Percentiles rank a stretch among this genome's conserved stretches.
Conservation (phyloP, 2,797 vertebrate species). For the Gastrophryne carolinensis region DNA sequence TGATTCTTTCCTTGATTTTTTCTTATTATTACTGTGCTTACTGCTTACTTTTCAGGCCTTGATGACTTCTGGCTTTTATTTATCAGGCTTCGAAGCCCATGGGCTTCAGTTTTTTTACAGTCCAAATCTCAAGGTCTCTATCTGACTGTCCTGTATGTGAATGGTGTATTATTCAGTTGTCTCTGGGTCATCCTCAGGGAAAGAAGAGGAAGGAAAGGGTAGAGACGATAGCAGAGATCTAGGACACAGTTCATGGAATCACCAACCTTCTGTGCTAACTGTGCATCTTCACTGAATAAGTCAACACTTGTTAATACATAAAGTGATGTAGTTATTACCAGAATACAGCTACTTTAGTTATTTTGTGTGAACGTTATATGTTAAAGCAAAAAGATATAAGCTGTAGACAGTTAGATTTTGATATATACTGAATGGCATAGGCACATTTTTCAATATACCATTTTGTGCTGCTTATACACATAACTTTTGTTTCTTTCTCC, state of each 20-base stretch:
- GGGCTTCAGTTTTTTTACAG: background rate
- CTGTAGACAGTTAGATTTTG: too few species aligned
- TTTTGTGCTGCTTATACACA: too few species aligned
- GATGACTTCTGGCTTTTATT: slow-evolving; percentile 31
- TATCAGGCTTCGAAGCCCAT: background rate
- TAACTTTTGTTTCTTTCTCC: too few species aligned
- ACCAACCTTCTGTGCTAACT: background rate
- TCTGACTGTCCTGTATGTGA: background rate
- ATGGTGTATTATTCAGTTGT: slow-evolving; percentile 1
- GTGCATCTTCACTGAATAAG: background rate
- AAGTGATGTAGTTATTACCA: background rate
- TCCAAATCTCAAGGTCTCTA: background rate
- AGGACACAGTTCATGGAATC: background rate
- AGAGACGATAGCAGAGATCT: background rate
- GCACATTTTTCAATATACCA: too few species aligned
- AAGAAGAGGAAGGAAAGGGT: slow-evolving; percentile 34
- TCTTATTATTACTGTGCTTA: too few species aligned
- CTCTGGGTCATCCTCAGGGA: slow-evolving; percentile 24
- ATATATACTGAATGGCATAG: too few species aligned
- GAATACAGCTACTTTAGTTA: too few species aligned
- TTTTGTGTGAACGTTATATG: too few species aligned
- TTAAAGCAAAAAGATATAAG: too few species aligned
- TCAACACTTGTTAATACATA: background rate
- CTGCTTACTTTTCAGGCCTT: too few species aligned
- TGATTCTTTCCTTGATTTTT: too few species aligned